Conservation (phyloP, 1,140 invertebrate species). For the Lepidurus couesii region DNA sequence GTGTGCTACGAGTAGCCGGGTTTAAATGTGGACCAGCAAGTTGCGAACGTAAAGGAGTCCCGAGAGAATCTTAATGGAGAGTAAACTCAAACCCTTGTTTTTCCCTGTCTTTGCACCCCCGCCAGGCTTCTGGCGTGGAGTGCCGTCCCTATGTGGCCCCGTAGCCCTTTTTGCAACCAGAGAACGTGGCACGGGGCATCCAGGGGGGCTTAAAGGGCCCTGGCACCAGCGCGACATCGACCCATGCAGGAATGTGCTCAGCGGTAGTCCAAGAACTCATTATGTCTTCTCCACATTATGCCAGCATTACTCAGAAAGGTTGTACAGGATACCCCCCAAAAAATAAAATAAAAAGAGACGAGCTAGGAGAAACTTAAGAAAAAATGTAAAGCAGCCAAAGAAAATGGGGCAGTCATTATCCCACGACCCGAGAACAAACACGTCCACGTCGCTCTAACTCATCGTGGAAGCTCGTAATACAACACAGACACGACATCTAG, state of each 20-base stretch:
- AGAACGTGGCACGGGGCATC: conserved; percentile 1
- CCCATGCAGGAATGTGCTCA: conserved; percentile 18
- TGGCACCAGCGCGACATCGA: not conserved
- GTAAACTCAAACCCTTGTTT: not conserved
- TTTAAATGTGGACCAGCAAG: not conserved
- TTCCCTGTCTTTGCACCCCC: not conserved
- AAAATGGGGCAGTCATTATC: not conserved
- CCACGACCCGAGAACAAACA: not conserved
- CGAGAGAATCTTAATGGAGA: no score
- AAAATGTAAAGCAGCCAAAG: not conserved
- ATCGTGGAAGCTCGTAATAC: no score
- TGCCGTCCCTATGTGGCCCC: not conserved
- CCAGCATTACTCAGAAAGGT: not conserved
- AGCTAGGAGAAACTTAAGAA: not conserved
- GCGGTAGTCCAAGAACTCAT: conserved; percentile 5
- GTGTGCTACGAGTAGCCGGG: not conserved
- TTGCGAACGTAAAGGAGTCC: not conserved
- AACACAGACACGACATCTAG: no score
- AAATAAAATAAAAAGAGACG: not conserved
- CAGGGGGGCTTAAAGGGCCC: not conserved
- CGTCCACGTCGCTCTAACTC: not conserved
- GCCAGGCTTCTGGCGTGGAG: not conserved
- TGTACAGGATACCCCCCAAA: not conserved
- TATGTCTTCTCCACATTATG: conserved; percentile 7
- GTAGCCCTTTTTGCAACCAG: not conserved